These are phyloP conservation scores for Macaria notata DNA, from an alignment of 2,888 invertebrate genomes.

Conservation along the genomic window DNA sequence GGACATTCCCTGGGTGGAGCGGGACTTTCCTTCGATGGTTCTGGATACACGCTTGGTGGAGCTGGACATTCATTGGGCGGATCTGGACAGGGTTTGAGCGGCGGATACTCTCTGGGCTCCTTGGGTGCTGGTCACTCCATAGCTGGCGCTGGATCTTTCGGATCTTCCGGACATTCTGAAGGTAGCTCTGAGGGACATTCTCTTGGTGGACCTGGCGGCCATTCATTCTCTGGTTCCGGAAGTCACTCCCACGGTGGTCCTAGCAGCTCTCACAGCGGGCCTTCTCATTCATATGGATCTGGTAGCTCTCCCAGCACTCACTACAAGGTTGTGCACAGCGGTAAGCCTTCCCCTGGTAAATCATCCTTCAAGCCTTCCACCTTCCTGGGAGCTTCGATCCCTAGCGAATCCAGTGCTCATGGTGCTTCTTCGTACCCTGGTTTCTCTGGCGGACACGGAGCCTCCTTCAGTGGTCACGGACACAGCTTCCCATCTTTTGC, in stretches of 20 bases:
- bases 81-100: slow-evolving; percentile 36
- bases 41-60: slow-evolving; percentile 30
- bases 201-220: slow-evolving; percentile 21
- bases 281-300: slow-evolving; percentile 43
- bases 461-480: slow-evolving; percentile 50
- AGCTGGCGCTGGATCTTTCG: slow-evolving; percentile 41
- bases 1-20: slow-evolving; percentile 31
- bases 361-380: slow-evolving; percentile 73
- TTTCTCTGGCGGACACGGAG: slow-evolving; percentile 50
- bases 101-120: slow-evolving; percentile 32
- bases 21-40: slow-evolving; percentile 40
- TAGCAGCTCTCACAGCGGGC: slow-evolving; percentile 42
- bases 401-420: slow-evolving; percentile 57
- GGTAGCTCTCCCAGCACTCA: slow-evolving; percentile 30
- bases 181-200: slow-evolving; percentile 37
- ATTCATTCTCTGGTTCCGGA: slow-evolving; percentile 30
- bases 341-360: slow-evolving; percentile 56
- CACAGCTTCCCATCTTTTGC: slow-evolving; percentile 54
- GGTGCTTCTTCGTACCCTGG: slow-evolving; percentile 53
- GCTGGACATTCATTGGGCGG: slow-evolving; percentile 42
- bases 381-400: slow-evolving; percentile 66
- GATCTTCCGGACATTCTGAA: slow-evolving; percentile 24
- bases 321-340: slow-evolving; percentile 50
- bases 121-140: slow-evolving; percentile 43
- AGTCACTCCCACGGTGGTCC: slow-evolving; percentile 32